Base-by-base conservation (phyloP, 2,797 vertebrate genomes). In the Enteromius trimaculatus region DNA sequence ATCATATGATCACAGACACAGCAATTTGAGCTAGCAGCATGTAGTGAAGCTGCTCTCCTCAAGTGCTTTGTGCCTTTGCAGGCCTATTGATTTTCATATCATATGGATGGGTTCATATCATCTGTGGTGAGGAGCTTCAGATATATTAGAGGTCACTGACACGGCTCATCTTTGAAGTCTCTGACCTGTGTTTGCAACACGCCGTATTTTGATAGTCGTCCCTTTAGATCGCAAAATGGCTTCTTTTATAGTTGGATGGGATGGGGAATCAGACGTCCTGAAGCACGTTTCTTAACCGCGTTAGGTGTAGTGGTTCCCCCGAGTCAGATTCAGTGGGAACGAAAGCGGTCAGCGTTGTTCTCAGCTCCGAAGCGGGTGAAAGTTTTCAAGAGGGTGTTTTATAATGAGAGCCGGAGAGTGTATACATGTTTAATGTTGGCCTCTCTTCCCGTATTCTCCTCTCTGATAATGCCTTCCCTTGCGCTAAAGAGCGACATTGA, bases 41-140 rank as follows among this genome's bases (percentile, higher is more conserved):
- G 84, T 69, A 75, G 86, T 84, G 75, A 62, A 81, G 86, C 71
- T 87, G 79, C 55, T 39, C 85, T 85, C 49, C 82, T 82, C 86
- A 83, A 83, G 79, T 78, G 84, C 84, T 85, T 84, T 84, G 84
- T 78, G 74, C 81, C 64, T 83, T 58, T 78, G 76, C 84, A 77
- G 82, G 49, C 58, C 58, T 84, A 88, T 88, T 84, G 88, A 88
- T 88, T 88, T 86, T 87, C 80, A 78, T 84, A 87, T 88, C 88
- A 84, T 81, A 87, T 88, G 84, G 87, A 88, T 83, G 86, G 72
- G 64, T 86, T 80, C 79, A 85, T 87, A 82, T 88, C 70, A 78
- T 76, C 70, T 80, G 85, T 78, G 77, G 85, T 60, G 80, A 76
- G 82, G 69, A 75, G 82, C 72, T 82, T 81, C 79, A 86, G 82